phyloP scores from a whole-genome alignment of 2,888 invertebrate genomes.

The Synergus gifuensis region DNA sequence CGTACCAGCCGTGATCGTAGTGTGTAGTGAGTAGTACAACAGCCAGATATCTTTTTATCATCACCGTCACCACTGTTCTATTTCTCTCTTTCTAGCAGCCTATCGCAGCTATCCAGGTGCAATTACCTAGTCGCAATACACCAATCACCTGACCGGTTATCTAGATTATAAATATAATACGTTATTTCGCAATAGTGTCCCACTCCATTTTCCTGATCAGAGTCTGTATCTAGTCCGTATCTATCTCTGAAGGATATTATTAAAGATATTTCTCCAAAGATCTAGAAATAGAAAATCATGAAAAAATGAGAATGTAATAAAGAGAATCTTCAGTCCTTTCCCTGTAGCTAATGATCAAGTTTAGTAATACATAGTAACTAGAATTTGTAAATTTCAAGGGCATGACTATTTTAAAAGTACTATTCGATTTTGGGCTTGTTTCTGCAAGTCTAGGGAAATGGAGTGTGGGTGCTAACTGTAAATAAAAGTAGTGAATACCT shows the following conservation, averaged over 20 bases:
- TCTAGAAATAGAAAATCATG: background rate
- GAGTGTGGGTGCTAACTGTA: constrained; percentile 63
- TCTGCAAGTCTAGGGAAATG: constrained; percentile 59
- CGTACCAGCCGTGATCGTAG: constrained; percentile 74
- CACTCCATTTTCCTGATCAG: constrained; percentile 8
- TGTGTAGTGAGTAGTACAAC: constrained; percentile 76
- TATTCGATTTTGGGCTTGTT: constrained; percentile 1
- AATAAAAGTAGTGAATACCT: constrained; percentile 68
- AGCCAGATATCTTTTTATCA: constrained; percentile 75
- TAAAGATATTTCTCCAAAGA: background rate
- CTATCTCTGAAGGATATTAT: background rate
- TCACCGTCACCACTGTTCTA: constrained; percentile 77
- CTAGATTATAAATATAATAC: constrained; percentile 64
- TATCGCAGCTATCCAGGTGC: constrained; percentile 78
- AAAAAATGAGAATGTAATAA: too few relatives aligned
- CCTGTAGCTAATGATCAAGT: background rate
- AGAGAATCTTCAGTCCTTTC: background rate
- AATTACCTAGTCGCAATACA: constrained; percentile 74
- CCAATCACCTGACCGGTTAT: constrained; percentile 74
- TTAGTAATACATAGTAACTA: background rate
- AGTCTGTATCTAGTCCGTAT: background rate
- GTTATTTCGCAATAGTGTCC: constrained; percentile 46
- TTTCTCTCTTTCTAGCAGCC: constrained; percentile 78
- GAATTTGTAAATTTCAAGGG: background rate
- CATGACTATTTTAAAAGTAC: background rate